phyloP scores from a whole-genome alignment of 2,113 vertebrate species.

The Recurvirostra avosetta region DNA sequence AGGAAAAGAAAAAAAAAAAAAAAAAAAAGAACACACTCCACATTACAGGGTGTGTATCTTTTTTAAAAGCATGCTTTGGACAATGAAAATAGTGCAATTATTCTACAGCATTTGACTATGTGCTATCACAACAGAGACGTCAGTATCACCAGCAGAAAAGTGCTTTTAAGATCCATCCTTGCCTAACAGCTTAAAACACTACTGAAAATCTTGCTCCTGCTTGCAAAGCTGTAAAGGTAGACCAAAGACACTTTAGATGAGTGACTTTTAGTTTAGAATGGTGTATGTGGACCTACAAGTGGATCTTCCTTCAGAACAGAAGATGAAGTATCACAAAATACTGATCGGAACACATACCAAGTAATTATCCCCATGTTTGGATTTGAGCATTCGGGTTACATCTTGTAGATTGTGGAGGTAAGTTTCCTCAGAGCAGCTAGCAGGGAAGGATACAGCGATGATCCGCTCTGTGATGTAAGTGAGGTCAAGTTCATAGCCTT shows the following conservation, averaged over 20 bases:
- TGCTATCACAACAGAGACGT: not conserved
- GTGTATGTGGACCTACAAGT: not conserved
- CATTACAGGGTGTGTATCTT: not conserved
- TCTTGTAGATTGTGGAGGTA: slow-evolving; percentile 88
- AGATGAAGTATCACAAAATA: not conserved
- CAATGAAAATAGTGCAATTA: not conserved
- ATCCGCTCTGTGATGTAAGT: slow-evolving; percentile 95
- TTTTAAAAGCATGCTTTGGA: not conserved
- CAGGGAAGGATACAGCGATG: slow-evolving; percentile 91
- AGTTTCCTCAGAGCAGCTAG: slow-evolving; percentile 85
- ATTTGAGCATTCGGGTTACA: slow-evolving; percentile 93
- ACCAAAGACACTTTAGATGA: not conserved
- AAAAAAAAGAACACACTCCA: not conserved
- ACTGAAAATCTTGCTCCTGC: not conserved
- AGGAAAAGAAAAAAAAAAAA: not conserved
- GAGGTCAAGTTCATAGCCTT: slow-evolving; percentile 91
- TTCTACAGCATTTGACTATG: not conserved
- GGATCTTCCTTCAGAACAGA: not conserved
- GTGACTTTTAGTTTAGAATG: not conserved
- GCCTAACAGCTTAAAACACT: not conserved
- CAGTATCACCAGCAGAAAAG: not conserved
- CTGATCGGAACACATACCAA: slow-evolving; percentile 77
- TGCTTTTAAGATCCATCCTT: not conserved
- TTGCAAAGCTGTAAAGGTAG: not conserved
- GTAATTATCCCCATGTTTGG: slow-evolving; percentile 95